Conservation (phyloP, 2,113 vertebrate genomes). For the Gavia stellata region DNA sequence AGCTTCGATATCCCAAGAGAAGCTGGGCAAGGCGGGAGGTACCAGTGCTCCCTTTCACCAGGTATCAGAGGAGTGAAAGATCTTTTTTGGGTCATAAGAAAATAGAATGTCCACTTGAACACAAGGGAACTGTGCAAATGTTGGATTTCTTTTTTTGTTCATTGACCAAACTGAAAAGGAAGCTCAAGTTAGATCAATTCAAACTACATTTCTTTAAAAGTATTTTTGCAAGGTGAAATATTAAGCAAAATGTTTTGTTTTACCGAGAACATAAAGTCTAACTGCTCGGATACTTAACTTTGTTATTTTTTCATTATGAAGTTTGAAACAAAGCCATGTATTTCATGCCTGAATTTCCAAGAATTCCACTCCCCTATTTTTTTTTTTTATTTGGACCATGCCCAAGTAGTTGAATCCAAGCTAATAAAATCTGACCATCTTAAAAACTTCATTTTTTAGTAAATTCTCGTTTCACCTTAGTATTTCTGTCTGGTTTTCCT, state of each 20-base stretch:
- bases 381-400: neutral
- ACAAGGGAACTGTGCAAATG: neutral
- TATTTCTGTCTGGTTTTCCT: neutral
- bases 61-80: neutral
- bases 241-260: constrained; percentile 22
- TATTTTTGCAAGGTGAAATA: constrained; percentile 30
- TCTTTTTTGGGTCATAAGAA: neutral
- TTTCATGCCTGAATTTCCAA: constrained; percentile 41
- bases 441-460: neutral
- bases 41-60: neutral
- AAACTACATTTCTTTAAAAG: neutral
- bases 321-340: constrained; percentile 25
- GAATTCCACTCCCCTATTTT: neutral
- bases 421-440: neutral
- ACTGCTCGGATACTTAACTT: neutral
- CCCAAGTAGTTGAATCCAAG: neutral
- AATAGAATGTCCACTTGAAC: neutral
- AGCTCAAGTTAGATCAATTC: neutral
- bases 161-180: neutral
- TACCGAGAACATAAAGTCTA: neutral
- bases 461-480: neutral
- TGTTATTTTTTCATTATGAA: constrained; percentile 35
- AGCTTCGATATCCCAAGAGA: neutral
- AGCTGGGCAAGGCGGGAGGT: neutral
- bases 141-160: neutral